phyloP scores from a whole-genome alignment of 2,113 vertebrate species.

The Osmerus mordax region DNA sequence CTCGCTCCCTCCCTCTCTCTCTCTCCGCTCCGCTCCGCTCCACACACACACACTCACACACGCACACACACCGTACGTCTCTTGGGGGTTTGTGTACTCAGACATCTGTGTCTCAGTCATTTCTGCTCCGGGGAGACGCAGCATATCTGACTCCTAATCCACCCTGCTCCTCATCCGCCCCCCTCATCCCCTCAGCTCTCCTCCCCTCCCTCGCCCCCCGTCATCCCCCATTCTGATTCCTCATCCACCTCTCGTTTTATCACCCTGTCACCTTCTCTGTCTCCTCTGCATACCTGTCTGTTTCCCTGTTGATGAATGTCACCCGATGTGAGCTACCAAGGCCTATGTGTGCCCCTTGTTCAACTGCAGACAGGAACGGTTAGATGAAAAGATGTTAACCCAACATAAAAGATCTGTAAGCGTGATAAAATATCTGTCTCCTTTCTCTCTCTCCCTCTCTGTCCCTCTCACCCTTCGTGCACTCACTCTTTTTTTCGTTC shows the following conservation, averaged over 20 bases:
- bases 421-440: too few species aligned
- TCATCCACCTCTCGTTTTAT: constrained; percentile 14
- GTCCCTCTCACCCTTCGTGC: too few species aligned
- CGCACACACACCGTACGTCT: constrained; percentile 29
- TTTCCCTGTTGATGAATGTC: constrained; percentile 7
- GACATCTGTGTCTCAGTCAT: constrained; percentile 69
- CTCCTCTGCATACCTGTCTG: not conserved
- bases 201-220: not conserved
- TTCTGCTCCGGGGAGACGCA: constrained; percentile 55
- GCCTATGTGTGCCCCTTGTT: not conserved
- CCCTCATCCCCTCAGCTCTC: not conserved
- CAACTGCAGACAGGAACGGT: too few species aligned
- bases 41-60: not conserved
- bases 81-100: constrained; percentile 61
- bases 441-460: too few species aligned
- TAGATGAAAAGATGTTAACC: too few species aligned
- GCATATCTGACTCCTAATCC: constrained; percentile 39
- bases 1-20: not conserved
- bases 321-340: not conserved
- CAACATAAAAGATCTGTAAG: too few species aligned
- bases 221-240: not conserved
- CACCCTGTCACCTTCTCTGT: constrained; percentile 16
- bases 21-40: not conserved
- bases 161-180: constrained; percentile 17
- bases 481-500: too few species aligned